phyloP scores from a whole-genome alignment of 2,888 invertebrate genomes.

The Synanthedon tipuliformis region DNA sequence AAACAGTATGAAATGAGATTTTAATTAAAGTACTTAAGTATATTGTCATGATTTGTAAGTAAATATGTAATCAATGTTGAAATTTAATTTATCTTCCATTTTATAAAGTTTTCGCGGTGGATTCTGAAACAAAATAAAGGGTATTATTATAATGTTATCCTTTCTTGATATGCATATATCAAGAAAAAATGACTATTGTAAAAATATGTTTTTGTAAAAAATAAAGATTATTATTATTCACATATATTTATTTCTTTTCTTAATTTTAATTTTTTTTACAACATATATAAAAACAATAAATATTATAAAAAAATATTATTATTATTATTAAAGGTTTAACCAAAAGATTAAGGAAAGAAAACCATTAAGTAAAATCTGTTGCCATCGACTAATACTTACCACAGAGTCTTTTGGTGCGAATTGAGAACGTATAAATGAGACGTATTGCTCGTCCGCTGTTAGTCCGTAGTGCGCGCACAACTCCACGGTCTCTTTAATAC shows the following conservation, averaged over 20 bases:
- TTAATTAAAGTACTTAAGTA: too few relatives aligned
- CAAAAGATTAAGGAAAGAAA: too few relatives aligned
- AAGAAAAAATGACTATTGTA: too few relatives aligned
- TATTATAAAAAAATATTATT: too few relatives aligned
- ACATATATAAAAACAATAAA: too few relatives aligned
- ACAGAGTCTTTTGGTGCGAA: conserved; percentile 42
- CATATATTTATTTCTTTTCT: too few relatives aligned
- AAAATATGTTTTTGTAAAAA: too few relatives aligned
- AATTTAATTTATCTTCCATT: conserved; percentile 14
- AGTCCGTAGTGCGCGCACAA: conserved; percentile 68
- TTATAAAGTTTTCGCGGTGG: conserved; percentile 15
- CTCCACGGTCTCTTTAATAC: conserved; percentile 32
- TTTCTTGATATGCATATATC: too few relatives aligned
- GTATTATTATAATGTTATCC: neutral
- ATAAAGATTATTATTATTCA: too few relatives aligned
- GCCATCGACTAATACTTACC: conserved; percentile 36
- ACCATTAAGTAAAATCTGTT: too few relatives aligned
- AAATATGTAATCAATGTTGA: conserved; percentile 21
- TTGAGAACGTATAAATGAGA: conserved; percentile 27
- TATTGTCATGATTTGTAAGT: conserved; percentile 9
- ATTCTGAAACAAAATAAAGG: conserved; percentile 18
- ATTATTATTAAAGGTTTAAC: too few relatives aligned
- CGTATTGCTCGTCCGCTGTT: conserved; percentile 20
- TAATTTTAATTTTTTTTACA: too few relatives aligned
- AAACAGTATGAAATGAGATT: neutral